Conservation (phyloP, 1,140 invertebrate genomes). For the Scylla paramamosain region DNA sequence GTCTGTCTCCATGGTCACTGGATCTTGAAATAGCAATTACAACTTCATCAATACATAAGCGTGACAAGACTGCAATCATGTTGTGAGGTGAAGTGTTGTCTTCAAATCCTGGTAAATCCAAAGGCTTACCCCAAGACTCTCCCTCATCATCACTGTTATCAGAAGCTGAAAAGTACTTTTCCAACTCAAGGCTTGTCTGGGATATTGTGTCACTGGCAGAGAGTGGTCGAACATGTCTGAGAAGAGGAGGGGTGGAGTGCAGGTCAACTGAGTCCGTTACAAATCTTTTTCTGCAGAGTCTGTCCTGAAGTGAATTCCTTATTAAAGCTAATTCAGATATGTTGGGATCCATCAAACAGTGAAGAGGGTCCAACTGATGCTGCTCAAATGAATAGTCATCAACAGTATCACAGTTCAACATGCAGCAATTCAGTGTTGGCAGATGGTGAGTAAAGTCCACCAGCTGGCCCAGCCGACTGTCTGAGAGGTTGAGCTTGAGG, state of each 20-base stretch:
- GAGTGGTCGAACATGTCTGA: constrained; percentile 73
- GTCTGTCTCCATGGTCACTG: constrained; percentile 85
- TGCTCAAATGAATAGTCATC: constrained; percentile 33
- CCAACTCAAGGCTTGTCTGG: constrained; percentile 76
- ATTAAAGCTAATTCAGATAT: constrained; percentile 77
- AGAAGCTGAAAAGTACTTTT: constrained; percentile 83
- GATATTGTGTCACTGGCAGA: constrained; percentile 75
- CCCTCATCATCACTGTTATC: constrained; percentile 88
- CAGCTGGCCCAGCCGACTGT: constrained; percentile 85
- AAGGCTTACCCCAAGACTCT: constrained; percentile 87
- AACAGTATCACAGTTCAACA: constrained; percentile 64
- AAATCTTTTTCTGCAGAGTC: constrained; percentile 45
- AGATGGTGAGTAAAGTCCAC: constrained; percentile 87
- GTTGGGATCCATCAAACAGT: constrained; percentile 78
- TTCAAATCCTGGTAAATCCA: constrained; percentile 90
- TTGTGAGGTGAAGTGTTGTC: constrained; percentile 91
- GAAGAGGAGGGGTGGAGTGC: constrained; percentile 62
- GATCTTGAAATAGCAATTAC: constrained; percentile 80
- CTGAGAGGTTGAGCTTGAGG: constrained; percentile 89
- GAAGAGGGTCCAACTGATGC: constrained; percentile 47
- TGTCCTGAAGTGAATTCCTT: constrained; percentile 72
- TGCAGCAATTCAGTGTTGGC: constrained; percentile 81
- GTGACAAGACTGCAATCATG: constrained; percentile 86
- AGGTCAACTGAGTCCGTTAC: constrained; percentile 44
- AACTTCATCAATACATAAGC: constrained; percentile 88